phyloP scores from a whole-genome alignment of 2,888 invertebrate species.

The Flexamia atlantica region DNA sequence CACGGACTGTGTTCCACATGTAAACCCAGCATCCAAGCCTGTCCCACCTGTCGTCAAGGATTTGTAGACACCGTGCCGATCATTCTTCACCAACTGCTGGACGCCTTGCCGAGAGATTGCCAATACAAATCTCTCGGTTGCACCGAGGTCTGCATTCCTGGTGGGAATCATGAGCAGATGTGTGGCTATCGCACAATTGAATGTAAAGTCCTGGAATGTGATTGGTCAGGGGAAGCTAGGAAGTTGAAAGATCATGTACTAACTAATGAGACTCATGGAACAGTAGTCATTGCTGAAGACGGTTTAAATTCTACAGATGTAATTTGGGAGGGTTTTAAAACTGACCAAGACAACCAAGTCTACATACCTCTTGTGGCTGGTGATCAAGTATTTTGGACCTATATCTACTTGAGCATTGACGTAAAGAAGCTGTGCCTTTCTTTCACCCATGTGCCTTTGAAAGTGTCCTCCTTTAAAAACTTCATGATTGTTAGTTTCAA shows the following conservation, averaged over 20 bases:
- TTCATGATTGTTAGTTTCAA: conserved; percentile 25
- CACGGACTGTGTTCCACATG: conserved; percentile 31
- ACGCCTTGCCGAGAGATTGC: conserved; percentile 17
- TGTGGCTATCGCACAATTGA: conserved; percentile 22
- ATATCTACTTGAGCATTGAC: not conserved
- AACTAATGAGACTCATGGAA: not conserved
- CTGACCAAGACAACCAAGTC: not conserved
- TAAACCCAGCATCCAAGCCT: conserved; percentile 8
- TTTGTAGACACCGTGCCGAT: conserved; percentile 12
- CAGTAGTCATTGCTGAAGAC: too few relatives aligned
- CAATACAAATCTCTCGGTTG: conserved; percentile 19
- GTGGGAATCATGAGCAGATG: not conserved
- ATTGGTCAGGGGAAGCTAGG: conserved; percentile 12
- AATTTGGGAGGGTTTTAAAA: too few relatives aligned
- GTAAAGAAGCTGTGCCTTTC: conserved; percentile 40
- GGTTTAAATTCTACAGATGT: too few relatives aligned
- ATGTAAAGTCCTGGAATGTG: conserved; percentile 12
- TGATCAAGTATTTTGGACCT: conserved; percentile 31
- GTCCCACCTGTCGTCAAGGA: conserved; percentile 20
- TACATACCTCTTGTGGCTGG: conserved; percentile 22
- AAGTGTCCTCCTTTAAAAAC: not conserved
- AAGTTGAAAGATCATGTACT: not conserved
- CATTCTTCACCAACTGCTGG: conserved; percentile 40
- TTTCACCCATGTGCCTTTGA: not conserved
- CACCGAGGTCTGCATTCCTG: conserved; percentile 20